These are phyloP conservation scores for Dicentrarchus labrax DNA, from an alignment of 2,113 vertebrate genomes.

Conservation along the genomic window DNA sequence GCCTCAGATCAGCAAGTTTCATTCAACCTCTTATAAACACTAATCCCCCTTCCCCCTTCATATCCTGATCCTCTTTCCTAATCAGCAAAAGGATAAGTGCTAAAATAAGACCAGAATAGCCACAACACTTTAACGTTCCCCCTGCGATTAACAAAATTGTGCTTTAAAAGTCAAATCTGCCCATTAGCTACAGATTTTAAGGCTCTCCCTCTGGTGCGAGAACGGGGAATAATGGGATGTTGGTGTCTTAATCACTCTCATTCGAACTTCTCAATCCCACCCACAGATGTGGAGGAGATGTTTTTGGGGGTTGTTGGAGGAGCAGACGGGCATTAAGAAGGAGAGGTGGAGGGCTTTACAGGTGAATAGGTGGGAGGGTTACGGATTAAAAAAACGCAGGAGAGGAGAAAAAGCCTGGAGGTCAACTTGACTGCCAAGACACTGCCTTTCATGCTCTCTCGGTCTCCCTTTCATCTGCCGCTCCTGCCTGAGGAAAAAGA, in stretches of 20 bases:
- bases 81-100: slow-evolving; percentile 18
- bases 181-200: slow-evolving; percentile 9
- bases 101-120: slow-evolving; percentile 2
- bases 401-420: slow-evolving; percentile 68
- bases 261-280: slow-evolving; percentile 33
- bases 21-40: neutral
- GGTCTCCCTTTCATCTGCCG: slow-evolving; percentile 69
- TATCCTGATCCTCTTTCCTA: neutral
- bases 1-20: slow-evolving; percentile 48
- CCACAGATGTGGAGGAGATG: slow-evolving; percentile 30
- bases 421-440: slow-evolving; percentile 72
- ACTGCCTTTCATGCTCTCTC: slow-evolving; percentile 65
- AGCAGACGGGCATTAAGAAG: slow-evolving; percentile 21
- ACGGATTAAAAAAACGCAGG: slow-evolving; percentile 42
- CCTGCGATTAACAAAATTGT: neutral
- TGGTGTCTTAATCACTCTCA: slow-evolving; percentile 32
- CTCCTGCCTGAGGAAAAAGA: slow-evolving; percentile 46
- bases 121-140: neutral
- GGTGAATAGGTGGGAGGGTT: slow-evolving; percentile 60
- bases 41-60: neutral
- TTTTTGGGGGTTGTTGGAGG: slow-evolving; percentile 13
- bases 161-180: slow-evolving; percentile 13
- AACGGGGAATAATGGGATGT: neutral
- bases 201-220: slow-evolving; percentile 7
- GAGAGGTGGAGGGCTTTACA: slow-evolving; percentile 53